Conservation (phyloP, 1,140 invertebrate genomes). For the Tetragonula clypearis region DNA sequence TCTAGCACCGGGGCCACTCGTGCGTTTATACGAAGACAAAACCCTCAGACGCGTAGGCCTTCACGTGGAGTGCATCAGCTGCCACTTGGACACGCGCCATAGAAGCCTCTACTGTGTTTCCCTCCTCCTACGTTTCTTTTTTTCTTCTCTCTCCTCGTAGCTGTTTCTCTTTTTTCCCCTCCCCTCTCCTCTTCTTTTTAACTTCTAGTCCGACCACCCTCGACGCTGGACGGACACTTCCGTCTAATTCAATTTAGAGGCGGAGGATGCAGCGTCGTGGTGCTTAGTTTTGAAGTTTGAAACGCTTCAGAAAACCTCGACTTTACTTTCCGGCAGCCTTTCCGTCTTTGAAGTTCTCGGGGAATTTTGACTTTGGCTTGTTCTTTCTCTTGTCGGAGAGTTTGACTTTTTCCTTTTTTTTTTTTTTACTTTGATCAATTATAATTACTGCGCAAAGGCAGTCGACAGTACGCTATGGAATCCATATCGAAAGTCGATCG, state of each 20-base stretch:
- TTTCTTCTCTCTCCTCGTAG: not conserved
- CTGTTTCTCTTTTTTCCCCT: not conserved
- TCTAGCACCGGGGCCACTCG: constrained; percentile 43
- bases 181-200: not conserved
- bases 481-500: too few species aligned
- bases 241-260: constrained; percentile 8
- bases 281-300: not conserved
- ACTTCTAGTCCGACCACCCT: not conserved
- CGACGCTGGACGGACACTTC: not conserved
- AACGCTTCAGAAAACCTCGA: not conserved
- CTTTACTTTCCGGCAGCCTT: too few species aligned
- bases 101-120: constrained; percentile 57
- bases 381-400: too few species aligned
- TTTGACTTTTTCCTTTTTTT: too few species aligned
- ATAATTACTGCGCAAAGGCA: too few species aligned
- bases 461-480: too few species aligned
- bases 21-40: constrained; percentile 69
- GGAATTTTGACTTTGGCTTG: not conserved
- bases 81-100: constrained; percentile 78
- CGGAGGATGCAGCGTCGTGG: not conserved
- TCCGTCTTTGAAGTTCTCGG: not conserved
- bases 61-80: constrained; percentile 70
- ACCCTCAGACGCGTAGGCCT: constrained; percentile 67
- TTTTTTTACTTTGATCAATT: too few species aligned
- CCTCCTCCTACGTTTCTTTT: not conserved